Evolutionary conservation across 1,140 invertebrate genomes (phyloP).

Genomic region (Hylaeus anthracinus): DNA sequence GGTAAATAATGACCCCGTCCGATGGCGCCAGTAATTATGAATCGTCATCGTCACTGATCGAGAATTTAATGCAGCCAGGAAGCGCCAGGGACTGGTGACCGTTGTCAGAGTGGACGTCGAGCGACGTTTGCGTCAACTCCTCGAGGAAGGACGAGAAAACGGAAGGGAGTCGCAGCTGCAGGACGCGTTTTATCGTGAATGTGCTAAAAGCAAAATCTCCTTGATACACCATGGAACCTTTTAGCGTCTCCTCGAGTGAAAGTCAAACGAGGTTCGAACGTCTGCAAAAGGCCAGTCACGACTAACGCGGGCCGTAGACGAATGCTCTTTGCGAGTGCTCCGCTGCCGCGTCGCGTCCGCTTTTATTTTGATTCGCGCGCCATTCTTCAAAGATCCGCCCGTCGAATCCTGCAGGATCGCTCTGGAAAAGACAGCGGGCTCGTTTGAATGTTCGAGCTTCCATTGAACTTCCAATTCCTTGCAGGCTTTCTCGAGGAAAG

Average conservation of each 20-base stretch:
- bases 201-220: slow-evolving; percentile 81
- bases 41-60: background rate
- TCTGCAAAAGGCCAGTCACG: slow-evolving; percentile 46
- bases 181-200: slow-evolving; percentile 78
- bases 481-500: background rate
- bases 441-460: background rate
- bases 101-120: slow-evolving; percentile 66
- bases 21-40: background rate
- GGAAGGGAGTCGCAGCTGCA: slow-evolving; percentile 60
- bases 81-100: background rate
- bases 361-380: slow-evolving; percentile 24
- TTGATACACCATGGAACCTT: slow-evolving; percentile 79
- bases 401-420: background rate
- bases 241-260: slow-evolving; percentile 78
- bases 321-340: slow-evolving; percentile 43
- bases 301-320: slow-evolving; percentile 21
- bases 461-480: background rate
- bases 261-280: slow-evolving; percentile 71
- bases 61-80: background rate
- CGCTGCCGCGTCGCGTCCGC: background rate
- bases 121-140: slow-evolving; percentile 70
- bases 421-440: background rate
- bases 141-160: slow-evolving; percentile 39
- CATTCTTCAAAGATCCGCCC: slow-evolving; percentile 26
- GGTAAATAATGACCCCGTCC: background rate